phyloP scores from a whole-genome alignment of 2,888 invertebrate species.

The Diaprepes abbreviatus region DNA sequence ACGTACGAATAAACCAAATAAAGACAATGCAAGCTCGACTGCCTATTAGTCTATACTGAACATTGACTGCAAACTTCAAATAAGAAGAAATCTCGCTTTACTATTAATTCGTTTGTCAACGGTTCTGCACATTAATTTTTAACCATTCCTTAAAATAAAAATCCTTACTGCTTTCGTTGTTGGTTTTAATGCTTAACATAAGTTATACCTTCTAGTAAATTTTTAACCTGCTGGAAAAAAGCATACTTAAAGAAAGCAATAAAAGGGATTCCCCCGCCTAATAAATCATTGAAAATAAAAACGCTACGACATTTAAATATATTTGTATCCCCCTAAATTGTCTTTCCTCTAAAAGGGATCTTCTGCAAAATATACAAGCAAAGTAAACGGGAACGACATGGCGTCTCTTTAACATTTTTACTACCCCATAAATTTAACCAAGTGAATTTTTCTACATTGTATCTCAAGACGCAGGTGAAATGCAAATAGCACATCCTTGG shows the following conservation, averaged over 20 bases:
- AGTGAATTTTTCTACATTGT: slow-evolving; percentile 59
- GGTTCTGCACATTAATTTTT: too few species aligned
- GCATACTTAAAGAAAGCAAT: slow-evolving; percentile 17
- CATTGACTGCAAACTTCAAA: too few species aligned
- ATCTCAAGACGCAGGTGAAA: slow-evolving; percentile 43
- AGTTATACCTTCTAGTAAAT: too few species aligned
- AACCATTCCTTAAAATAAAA: too few species aligned
- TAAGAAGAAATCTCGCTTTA: too few species aligned
- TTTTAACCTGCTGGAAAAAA: slow-evolving; percentile 11
- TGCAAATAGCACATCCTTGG: slow-evolving; percentile 15
- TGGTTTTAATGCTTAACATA: too few species aligned
- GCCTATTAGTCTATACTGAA: too few species aligned
- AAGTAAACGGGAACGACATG: slow-evolving; percentile 43
- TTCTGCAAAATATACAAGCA: slow-evolving; percentile 29
- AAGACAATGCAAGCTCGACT: too few species aligned
- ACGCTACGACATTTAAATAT: slow-evolving; percentile 47
- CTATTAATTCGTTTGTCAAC: too few species aligned
- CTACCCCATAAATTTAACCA: slow-evolving; percentile 57
- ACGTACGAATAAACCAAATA: too few species aligned
- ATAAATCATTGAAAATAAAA: slow-evolving; percentile 48
- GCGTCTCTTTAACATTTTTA: slow-evolving; percentile 52
- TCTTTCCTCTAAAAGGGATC: slow-evolving; percentile 43
- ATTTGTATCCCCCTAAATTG: slow-evolving; percentile 47
- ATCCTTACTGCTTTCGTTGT: too few species aligned
- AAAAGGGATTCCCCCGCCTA: slow-evolving; percentile 26